These are phyloP conservation scores for Sinotaia quadrata DNA, from an alignment of 2,888 invertebrate genomes.

Conservation along the genomic window DNA sequence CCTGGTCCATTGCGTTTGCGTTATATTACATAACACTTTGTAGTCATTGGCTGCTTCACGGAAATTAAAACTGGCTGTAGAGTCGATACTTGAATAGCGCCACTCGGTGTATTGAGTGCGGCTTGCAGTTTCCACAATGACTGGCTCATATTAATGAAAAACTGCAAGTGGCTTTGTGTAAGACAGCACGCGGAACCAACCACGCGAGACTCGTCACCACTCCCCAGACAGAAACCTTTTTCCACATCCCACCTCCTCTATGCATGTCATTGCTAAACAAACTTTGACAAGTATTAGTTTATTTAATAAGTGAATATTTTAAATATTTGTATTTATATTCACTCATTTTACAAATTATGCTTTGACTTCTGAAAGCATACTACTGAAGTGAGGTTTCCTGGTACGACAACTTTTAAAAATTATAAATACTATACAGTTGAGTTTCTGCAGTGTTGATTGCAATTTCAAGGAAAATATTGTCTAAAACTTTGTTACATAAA, in stretches of 20 bases:
- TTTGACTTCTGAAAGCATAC: no score
- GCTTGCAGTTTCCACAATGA: slow-evolving; percentile 15
- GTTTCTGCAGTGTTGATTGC: no score
- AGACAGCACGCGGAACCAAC: slow-evolving; percentile 28
- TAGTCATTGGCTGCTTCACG: slow-evolving; percentile 29
- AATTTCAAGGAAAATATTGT: no score
- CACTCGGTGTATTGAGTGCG: slow-evolving; percentile 19
- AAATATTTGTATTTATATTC: no score
- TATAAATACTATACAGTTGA: no score
- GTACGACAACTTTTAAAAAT: no score
- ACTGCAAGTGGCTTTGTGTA: slow-evolving; percentile 27
- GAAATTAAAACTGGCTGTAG: slow-evolving; percentile 20
- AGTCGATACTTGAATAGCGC: slow-evolving; percentile 7
- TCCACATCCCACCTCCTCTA: neutral
- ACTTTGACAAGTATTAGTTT: neutral
- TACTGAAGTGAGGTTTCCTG: no score
- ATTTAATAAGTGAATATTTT: no score
- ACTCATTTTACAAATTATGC: no score
- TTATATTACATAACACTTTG: slow-evolving; percentile 25
- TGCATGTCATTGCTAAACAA: neutral
- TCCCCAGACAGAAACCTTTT: neutral
- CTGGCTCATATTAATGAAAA: slow-evolving; percentile 24
- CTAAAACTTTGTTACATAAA: no score
- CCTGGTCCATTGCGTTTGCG: slow-evolving; percentile 23
- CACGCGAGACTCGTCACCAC: slow-evolving; percentile 28